Evolutionary conservation across 2,888 invertebrate genomes (phyloP).

Genomic region (Dolomedes plantarius): DNA sequence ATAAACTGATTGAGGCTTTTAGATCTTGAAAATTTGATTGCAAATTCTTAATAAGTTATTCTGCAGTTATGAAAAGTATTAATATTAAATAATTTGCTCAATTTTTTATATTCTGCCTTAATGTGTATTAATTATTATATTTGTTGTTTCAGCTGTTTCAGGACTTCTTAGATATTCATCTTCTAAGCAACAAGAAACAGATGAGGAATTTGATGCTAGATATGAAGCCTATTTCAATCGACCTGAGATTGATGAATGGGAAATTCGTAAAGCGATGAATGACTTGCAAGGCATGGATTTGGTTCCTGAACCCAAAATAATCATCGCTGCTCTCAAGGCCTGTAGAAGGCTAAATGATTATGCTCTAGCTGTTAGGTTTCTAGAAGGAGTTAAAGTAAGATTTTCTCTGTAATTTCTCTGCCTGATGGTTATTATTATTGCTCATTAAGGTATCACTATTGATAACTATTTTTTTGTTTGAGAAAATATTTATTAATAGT

Average conservation of each 20-base stretch:
- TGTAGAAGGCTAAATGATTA: slow-evolving; percentile 96
- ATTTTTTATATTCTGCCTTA: too few species aligned
- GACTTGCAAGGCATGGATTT: slow-evolving; percentile 92
- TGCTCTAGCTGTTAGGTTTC: slow-evolving; percentile 91
- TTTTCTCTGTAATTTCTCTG: neutral
- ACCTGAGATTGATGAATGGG: slow-evolving; percentile 94
- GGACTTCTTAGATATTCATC: slow-evolving; percentile 40
- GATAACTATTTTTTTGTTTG: too few species aligned
- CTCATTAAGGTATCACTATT: too few species aligned
- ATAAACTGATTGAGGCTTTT: too few species aligned
- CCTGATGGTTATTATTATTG: neutral
- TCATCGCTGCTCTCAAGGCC: slow-evolving; percentile 90
- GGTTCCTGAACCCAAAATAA: slow-evolving; percentile 93
- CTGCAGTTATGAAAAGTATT: too few species aligned
- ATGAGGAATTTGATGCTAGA: slow-evolving; percentile 86
- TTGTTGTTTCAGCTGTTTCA: slow-evolving; percentile 1
- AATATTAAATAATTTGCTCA: too few species aligned
- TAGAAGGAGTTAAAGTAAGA: slow-evolving; percentile 88
- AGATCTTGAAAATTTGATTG: too few species aligned
- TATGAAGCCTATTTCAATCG: slow-evolving; percentile 90
- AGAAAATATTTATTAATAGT: too few species aligned
- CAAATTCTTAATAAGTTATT: too few species aligned
- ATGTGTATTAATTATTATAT: too few species aligned
- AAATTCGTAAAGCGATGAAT: slow-evolving; percentile 92
- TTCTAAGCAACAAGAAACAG: slow-evolving; percentile 70